Percentiles rank a stretch among this genome's conserved stretches.
These are phyloP conservation scores for Cantharis flavilabris DNA, from an alignment of 2,888 invertebrate genomes.

Conservation along the genomic window DNA sequence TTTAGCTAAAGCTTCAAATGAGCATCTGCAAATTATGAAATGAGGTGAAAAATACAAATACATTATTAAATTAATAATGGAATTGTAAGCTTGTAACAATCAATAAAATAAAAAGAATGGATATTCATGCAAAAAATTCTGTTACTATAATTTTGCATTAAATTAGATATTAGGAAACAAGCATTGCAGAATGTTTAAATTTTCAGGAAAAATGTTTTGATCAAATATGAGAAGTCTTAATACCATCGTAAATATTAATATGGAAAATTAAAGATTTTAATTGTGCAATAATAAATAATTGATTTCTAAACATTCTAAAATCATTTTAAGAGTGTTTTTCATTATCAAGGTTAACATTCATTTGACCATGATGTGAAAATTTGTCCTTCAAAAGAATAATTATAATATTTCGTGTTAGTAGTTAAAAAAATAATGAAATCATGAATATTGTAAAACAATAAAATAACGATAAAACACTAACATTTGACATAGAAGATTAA, in stretches of 20 bases:
- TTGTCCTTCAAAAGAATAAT: background rate
- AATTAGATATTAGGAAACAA: no score
- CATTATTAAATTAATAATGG: background rate
- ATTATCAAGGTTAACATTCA: background rate
- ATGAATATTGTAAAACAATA: background rate
- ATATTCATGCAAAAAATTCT: background rate
- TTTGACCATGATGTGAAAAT: background rate
- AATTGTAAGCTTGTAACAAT: background rate
- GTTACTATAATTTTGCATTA: background rate
- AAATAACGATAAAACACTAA: background rate
- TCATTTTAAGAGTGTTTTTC: background rate
- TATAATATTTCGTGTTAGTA: background rate
- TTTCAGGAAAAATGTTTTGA: background rate
- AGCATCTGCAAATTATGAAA: background rate
- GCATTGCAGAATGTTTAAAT: background rate
- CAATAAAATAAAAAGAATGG: background rate
- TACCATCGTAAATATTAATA: background rate
- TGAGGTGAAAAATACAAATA: background rate
- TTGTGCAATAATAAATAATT: background rate
- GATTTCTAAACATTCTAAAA: background rate
- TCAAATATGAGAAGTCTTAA: background rate
- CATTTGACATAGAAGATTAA: background rate
- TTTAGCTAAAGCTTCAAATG: no score
- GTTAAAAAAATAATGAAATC: background rate
- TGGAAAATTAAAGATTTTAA: background rate